Conservation (phyloP, 2,888 invertebrate species). For the Nasonovia ribisnigri region DNA sequence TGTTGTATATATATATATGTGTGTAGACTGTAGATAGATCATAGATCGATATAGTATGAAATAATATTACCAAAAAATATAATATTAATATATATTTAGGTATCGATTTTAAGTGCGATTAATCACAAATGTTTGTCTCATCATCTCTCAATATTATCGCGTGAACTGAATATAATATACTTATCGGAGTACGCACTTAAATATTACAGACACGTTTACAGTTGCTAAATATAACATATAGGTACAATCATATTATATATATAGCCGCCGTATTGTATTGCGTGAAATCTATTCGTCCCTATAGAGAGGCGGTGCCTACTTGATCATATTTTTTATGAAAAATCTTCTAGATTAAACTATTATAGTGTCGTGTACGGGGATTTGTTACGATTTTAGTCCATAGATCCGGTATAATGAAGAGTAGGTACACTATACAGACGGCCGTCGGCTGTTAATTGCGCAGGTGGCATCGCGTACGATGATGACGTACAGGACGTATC, state of each 20-base stretch:
- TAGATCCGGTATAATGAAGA: too few species aligned
- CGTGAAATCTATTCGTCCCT: neutral
- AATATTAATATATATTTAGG: too few species aligned
- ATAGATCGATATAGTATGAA: too few species aligned
- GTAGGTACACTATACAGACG: too few species aligned
- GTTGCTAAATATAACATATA: neutral
- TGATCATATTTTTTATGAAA: neutral
- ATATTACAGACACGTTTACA: neutral
- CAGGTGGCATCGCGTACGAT: too few species aligned
- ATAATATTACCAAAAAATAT: too few species aligned
- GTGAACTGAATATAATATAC: neutral
- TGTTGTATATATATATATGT: neutral
- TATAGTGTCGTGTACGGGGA: neutral
- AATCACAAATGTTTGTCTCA: neutral
- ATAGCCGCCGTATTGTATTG: neutral
- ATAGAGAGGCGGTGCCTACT: too few species aligned
- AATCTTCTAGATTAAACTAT: neutral
- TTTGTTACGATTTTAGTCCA: too few species aligned
- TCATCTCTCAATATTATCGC: neutral
- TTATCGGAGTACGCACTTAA: neutral
- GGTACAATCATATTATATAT: neutral
- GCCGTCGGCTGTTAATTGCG: too few species aligned
- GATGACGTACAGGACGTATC: neutral
- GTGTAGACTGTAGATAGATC: neutral
- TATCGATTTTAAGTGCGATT: neutral